A percentile compares a stretch with the other conserved stretches of the same genome.
Evolutionary conservation across 2,888 invertebrate genomes (phyloP).

Genomic region (Cylindroiulus punctatus): DNA sequence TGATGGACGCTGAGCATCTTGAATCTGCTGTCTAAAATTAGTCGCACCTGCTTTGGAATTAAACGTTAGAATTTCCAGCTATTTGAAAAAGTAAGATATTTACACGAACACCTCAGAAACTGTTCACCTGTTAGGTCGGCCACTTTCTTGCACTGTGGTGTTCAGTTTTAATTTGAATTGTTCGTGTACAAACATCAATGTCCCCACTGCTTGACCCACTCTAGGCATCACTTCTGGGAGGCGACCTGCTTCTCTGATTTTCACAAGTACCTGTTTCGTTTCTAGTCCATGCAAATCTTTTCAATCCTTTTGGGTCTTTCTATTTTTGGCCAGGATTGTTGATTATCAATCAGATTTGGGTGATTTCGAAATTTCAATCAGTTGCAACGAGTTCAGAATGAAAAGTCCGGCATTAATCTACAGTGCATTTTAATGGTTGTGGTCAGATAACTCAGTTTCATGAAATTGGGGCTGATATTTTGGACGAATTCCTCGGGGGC

Average conservation of each 20-base stretch:
- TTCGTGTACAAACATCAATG: neutral
- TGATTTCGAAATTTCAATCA: neutral
- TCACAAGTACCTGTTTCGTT: neutral
- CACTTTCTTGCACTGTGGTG: neutral
- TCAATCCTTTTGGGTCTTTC: neutral
- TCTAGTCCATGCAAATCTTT: constrained; percentile 29
- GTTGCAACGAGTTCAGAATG: constrained; percentile 8
- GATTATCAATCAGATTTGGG: neutral
- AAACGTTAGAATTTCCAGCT: neutral
- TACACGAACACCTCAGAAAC: neutral
- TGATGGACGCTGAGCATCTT: neutral
- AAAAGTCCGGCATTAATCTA: neutral
- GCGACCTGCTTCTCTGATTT: constrained; percentile 21
- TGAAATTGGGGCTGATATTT: constrained; percentile 16
- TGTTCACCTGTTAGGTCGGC: neutral
- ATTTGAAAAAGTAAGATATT: neutral
- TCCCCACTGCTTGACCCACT: constrained; percentile 28
- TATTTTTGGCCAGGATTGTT: neutral
- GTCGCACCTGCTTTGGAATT: neutral
- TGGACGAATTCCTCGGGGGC: neutral
- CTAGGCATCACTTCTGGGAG: neutral
- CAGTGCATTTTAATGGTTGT: neutral
- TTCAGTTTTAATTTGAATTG: neutral
- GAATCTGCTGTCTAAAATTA: neutral
- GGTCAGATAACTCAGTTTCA: constrained; percentile 1